Percentiles rank a stretch among this genome's conserved stretches.
phyloP scores from a whole-genome alignment of 1,140 invertebrate genomes.

The Drosophila miranda region DNA sequence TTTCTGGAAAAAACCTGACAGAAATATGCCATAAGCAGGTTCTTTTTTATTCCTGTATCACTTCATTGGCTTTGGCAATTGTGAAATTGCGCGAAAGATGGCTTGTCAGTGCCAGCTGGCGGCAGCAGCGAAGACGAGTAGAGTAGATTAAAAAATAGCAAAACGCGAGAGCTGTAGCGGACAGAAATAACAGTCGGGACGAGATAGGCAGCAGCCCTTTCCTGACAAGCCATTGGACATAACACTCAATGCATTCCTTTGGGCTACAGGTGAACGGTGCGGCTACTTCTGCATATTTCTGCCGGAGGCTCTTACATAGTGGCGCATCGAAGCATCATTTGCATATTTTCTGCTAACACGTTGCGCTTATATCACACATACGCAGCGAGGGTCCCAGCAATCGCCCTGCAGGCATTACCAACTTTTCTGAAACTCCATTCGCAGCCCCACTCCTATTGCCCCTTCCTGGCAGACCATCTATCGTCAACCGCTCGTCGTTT shows the following conservation, averaged over 20 bases:
- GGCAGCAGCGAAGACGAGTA: conserved; percentile 24
- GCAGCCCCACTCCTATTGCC: conserved; percentile 6
- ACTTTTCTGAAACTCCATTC: conserved; percentile 1
- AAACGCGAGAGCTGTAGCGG: conserved; percentile 30
- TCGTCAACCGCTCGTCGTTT: conserved; percentile 26
- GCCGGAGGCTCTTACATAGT: conserved; percentile 38
- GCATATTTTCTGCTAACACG: conserved; percentile 47
- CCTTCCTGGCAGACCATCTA: conserved; percentile 7
- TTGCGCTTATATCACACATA: conserved; percentile 60
- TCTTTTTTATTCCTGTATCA: conserved; percentile 11
- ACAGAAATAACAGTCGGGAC: conserved; percentile 10
- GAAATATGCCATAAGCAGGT: conserved; percentile 54
- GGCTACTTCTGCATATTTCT: conserved; percentile 8
- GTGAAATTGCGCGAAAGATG: conserved; percentile 64
- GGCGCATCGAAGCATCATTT: conserved; percentile 53
- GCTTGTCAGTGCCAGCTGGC: conserved; percentile 61
- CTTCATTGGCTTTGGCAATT: conserved; percentile 16
- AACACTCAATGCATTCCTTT: conserved; percentile 32
- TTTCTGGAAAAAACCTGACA: conserved; percentile 35
- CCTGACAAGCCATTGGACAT: conserved; percentile 2
- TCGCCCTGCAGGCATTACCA: conserved; percentile 36
- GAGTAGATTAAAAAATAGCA: conserved; percentile 72
- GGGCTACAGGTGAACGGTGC: conserved; percentile 55
- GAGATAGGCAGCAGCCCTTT: no score
- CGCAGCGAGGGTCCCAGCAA: conserved; percentile 29